Conservation (phyloP, 2,113 vertebrate genomes). For the Brachyhypopomus occidentalis region DNA sequence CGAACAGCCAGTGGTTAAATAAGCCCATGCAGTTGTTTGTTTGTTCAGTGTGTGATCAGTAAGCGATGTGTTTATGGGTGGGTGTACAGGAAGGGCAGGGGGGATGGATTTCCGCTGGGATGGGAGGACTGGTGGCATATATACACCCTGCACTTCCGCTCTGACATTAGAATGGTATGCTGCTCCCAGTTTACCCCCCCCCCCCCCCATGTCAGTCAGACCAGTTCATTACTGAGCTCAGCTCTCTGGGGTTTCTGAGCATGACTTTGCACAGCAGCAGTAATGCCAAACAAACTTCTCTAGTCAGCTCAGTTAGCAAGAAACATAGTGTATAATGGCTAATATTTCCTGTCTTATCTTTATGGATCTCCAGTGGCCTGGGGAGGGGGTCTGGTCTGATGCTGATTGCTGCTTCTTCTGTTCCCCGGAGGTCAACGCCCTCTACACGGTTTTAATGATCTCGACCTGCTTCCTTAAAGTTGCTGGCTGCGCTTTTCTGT, state of each 20-base stretch:
- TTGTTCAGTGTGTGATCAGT: constrained; percentile 41
- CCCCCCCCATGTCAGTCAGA: not conserved
- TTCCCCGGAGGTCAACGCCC: not conserved
- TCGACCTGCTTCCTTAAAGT: not conserved
- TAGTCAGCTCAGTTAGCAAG: not conserved
- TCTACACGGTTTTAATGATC: not conserved
- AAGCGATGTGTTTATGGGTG: constrained; percentile 65
- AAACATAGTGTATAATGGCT: not conserved
- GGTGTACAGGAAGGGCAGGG: constrained; percentile 69
- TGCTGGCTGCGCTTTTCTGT: not conserved
- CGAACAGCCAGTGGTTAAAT: not conserved
- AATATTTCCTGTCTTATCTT: not conserved
- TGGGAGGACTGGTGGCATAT: constrained; percentile 60
- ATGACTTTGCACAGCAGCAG: constrained; percentile 1
- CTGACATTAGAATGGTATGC: not conserved
- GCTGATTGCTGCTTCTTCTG: not conserved
- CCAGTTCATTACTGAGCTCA: not conserved
- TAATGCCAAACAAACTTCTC: not conserved
- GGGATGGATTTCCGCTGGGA: constrained; percentile 67
- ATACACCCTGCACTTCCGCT: constrained; percentile 70
- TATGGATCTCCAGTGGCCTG: not conserved
- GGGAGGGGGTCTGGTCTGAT: not conserved
- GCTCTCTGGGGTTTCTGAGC: not conserved
- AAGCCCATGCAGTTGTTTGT: constrained; percentile 8
- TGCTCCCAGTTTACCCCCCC: not conserved